Base-by-base conservation (phyloP, 2,797 vertebrate species). In the Eurystomus glaucurus region DNA sequence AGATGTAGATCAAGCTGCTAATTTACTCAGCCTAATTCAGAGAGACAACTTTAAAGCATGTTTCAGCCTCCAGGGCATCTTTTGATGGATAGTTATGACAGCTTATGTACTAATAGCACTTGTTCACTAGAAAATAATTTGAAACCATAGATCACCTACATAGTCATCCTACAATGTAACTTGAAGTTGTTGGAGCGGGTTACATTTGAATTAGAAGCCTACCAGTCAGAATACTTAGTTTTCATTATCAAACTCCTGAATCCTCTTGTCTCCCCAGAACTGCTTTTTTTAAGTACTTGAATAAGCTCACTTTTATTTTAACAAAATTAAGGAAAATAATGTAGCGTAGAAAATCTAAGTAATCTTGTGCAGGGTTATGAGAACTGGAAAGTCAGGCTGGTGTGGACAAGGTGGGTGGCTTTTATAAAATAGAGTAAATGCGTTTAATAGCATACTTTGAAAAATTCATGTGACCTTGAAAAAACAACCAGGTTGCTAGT, bases 51-150 rank as follows among this genome's bases (percentile, higher is more conserved):
- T 80, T n/a, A 82, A 84, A 80, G 57, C 33, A 22, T 29, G 22
- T 85, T 86, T 84, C 35, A 69, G 52, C 72, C 94, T 90, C n/a
- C 28, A 57, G 89, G 87, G 72, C 48, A 46, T 86, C 33, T 90
- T 91, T 60, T 96, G 93, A 95, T 94, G 85, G 65, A 78, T 85
- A 71, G 75, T 71, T 90, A 64, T 86, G 93, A 72, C 76, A 83
- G 65, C 75, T 71, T 66, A 69, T 41, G 46, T 90, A 26, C 69
- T 78, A 88, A 93, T 81, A 61, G 58, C 65, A 41, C 60, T 83
- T 71, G 72, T 93, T 93, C 85, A 50, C 33, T 60, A 82, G 75
- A 77, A 94, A 83, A 90, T 71, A 29, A 52, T 80, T 85, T 93
- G 60, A 88, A 96, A 41, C 29, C 60, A 19, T 35, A 50, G 72